Evolutionary conservation across 92 coral and sea anemone species (phyloP), one percentile per base, ranked within the genome.

Genomic region (Scolanthus callimorphus): DNA sequence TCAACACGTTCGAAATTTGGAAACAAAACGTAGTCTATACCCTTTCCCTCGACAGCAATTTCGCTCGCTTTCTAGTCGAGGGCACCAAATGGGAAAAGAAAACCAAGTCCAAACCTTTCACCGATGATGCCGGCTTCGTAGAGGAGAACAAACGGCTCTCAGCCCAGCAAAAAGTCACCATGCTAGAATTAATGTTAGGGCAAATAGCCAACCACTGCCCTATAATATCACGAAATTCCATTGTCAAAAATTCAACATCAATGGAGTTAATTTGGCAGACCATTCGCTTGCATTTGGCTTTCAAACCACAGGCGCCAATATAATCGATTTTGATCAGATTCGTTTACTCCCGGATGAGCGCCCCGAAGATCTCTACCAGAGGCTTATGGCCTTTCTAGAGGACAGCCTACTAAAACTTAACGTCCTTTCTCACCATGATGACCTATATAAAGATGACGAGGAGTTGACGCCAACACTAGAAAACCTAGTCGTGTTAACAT

Each of bases 291-390:
- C 79, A 85, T 69, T 84, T 62, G 82, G 83, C 15, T 84, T 84
- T 55, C 91, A 79, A 59, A 57, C 49, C 24, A 83, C 90, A 3
- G 73, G 80, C 15, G 84, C 81, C 11, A 80, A 77, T 49, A 71
- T 83, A 22, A 57, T 71, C 27, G 81, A 78, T 29, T 72, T 85
- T 25, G 20, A 74, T 11, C 60, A 63, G 39, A 56, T 80, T 4
- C 73, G 63, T 44, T 70, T 80, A 13, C 83, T 75, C n/a, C 55
- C 81, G 1, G 63, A 80, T 39, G 94, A 80, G 51, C 79, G 87
- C 41, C 94, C 87, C 9, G 94, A 80, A 39, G 94, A 80, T 74
- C 75, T 85, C 0, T 80, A 54, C 75, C 87, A 85, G 46, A 49
- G 80, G 24, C 62, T 84, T 2, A 72, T 61, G 83, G 77, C 84